A percentile compares a stretch with the other conserved stretches of the same genome.
Conservation (phyloP, 2,888 invertebrate species). For the Galeopsomyia nigrocyanea region DNA sequence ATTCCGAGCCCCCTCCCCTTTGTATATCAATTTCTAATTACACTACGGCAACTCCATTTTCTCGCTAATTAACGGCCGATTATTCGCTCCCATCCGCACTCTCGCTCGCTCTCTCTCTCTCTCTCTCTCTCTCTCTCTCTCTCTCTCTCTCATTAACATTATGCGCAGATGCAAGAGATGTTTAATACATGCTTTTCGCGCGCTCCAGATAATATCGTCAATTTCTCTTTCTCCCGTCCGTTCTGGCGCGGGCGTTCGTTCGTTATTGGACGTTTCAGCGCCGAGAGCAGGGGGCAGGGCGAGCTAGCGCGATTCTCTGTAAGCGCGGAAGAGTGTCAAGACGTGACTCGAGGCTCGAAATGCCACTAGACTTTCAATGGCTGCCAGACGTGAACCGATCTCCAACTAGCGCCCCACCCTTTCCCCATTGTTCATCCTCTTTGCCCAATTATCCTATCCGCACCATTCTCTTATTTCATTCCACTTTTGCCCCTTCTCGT, state of each 20-base stretch:
- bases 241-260: conserved; percentile 11
- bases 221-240: conserved; percentile 15
- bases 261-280: conserved; percentile 31
- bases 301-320: background rate
- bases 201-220: background rate
- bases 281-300: conserved; percentile 13
- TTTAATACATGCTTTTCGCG: background rate
- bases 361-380: conserved; percentile 29
- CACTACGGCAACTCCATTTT: conserved; percentile 4
- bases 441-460: background rate
- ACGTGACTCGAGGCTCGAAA: conserved; percentile 52
- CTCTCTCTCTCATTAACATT: too few species aligned
- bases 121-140: too few species aligned
- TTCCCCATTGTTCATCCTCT: background rate
- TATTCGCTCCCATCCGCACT: background rate
- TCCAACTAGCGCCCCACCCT: conserved; percentile 21
- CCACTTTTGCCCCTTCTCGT: background rate
- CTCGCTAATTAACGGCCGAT: conserved; percentile 19
- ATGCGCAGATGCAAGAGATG: background rate
- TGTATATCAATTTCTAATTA: conserved; percentile 28
- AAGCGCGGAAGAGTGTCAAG: conserved; percentile 44
- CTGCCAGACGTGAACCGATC: conserved; percentile 13
- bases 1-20: background rate
- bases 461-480: background rate
- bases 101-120: too few species aligned